Evolutionary conservation across 1,140 invertebrate species (phyloP), one percentile per base, ranked within the genome.

Genomic region (Drosophila auraria): DNA sequence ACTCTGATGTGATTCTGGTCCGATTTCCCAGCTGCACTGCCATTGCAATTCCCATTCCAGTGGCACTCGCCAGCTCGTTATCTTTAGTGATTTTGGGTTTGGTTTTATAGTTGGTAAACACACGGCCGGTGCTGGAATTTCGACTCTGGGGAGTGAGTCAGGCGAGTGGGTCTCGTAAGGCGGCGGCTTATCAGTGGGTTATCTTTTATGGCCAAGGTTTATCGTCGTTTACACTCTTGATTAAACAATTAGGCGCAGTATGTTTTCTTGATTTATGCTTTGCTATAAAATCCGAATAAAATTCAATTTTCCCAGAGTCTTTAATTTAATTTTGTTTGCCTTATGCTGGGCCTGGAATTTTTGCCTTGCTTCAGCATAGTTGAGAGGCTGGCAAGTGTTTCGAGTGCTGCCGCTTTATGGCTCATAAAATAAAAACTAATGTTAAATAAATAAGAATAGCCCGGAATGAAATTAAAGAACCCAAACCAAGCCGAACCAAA

Each of bases 391-490:
- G 42, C 20, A 59, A 51, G 38, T 62, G 53, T 40, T n/a, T n/a
- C 40, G 56, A 58, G 60, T 74, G 73, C 38, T 74, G 50, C n/a
- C 61, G 27, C 50, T 70, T 89, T 71, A 78, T 74, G 44, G 77
- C 63, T 60, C 58, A 51, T 87, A 66, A 89, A 87, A 87, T 87
- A 87, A 87, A 87, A 87, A 83, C 77, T 76, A 87, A 87, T 87
- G 83, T 74, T 87, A 89, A 80, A 89, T 87, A 87, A 87, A 87
- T 81, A 87, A 87, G 72, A 83, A 87, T 80, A 82, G 83, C 42
- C 38, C 20, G 36, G 63, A 87, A 87, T 78, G 71, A 89, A 89
- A 78, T 80, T 89, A 80, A 83, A 80, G 66, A 66, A 69, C 20
- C 33, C 38, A 42, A 44, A 47, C 23, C 27, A 38, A 8, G 9